Evolutionary conservation across 2,113 vertebrate genomes (phyloP), one percentile per base, ranked within the genome.

Genomic region (Oceanodroma tethys): DNA sequence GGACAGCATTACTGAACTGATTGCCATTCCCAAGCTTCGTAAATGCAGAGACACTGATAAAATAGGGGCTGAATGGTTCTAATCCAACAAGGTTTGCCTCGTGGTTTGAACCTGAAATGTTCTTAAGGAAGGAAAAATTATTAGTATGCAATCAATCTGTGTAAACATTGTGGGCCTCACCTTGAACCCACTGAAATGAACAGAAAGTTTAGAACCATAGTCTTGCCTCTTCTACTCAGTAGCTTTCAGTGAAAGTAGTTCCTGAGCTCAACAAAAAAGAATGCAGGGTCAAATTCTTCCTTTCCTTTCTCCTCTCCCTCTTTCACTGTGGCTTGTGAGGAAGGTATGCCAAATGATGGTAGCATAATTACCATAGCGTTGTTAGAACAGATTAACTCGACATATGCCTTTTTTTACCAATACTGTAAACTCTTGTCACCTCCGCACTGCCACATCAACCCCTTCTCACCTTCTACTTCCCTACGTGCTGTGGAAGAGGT

Each of bases 21-120:
- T 99, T 98, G 82, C 99, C 99, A 67, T 99, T 99, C 71, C 99
- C 99, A 47, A 99, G 98, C 97, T 98, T 99, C 58, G 99, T 99
- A 97, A 98, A 99, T 47, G 99, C 99, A 94, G 98, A 99, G 47
- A 99, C 93, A 47, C 98, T 99, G 97, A 99, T 98, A 82, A 98
- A 98, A 76, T 99, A 99, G 60, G 98, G 98, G 79, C 97, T 99
- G 74, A 99, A 98, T 53, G 99, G 99, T 96, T 98, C 98, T 95
- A 99, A 98, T 90, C 98, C 99, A 68, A 94, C 45, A 19, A 99
- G 97, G 55, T 98, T 97, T 60, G 97, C 98, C 62, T 98, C 98
- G 29, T 98, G 99, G n/a, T 97, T 97, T 15, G 98, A 98, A 88
- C 98, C 99, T 90, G 99, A 99, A 95, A 99, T 97, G 80, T 99